phyloP scores from a whole-genome alignment of 1,140 invertebrate genomes.

The Habropoda laboriosa region DNA sequence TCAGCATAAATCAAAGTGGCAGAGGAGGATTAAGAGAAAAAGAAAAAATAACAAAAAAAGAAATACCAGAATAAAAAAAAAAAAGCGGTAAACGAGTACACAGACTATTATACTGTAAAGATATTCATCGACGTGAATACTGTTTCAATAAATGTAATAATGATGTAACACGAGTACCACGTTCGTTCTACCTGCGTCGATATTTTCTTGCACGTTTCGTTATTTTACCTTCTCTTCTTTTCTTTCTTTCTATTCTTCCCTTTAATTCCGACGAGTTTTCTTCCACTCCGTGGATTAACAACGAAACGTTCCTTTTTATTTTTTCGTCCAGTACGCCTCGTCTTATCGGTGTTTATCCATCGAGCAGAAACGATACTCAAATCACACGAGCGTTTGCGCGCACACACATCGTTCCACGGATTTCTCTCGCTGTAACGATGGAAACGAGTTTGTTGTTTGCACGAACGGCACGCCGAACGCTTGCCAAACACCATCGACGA shows the following conservation, averaged over 20 bases:
- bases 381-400: slow-evolving; percentile 34
- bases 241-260: background rate
- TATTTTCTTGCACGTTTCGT: background rate
- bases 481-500: background rate
- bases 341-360: background rate
- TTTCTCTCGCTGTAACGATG: slow-evolving; percentile 10
- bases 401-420: background rate
- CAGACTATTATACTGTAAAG: slow-evolving; percentile 68
- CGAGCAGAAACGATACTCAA: slow-evolving; percentile 7
- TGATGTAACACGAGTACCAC: slow-evolving; percentile 59
- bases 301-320: background rate
- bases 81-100: slow-evolving; percentile 44
- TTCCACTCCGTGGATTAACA: background rate
- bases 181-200: slow-evolving; percentile 32
- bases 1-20: slow-evolving; percentile 53
- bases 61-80: slow-evolving; percentile 30
- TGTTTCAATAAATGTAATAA: slow-evolving; percentile 79
- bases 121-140: slow-evolving; percentile 75
- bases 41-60: no score
- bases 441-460: slow-evolving; percentile 38
- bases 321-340: background rate
- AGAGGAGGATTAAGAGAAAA: no score
- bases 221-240: background rate
- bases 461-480: slow-evolving; percentile 1
- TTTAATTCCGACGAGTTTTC: background rate